Evolutionary conservation across 1,140 invertebrate genomes (phyloP).

Genomic region (Drosophila truncata): DNA sequence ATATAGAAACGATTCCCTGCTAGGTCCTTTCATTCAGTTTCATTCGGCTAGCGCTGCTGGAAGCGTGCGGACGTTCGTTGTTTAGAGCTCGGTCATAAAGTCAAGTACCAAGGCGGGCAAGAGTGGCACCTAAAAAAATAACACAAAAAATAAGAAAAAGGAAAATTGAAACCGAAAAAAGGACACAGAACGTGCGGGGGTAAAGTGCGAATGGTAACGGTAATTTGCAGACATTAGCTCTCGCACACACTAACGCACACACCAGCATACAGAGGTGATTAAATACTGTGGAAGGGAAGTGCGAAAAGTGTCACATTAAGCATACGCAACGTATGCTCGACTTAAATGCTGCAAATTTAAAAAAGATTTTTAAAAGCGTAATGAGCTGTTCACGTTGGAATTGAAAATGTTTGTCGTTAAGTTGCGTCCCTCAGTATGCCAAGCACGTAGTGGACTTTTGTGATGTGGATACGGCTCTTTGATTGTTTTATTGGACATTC

Average conservation of each 20-base stretch:
- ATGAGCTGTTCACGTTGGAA: constrained; percentile 49
- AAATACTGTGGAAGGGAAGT: constrained; percentile 45
- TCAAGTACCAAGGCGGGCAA: constrained; percentile 45
- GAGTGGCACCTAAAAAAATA: constrained; percentile 49
- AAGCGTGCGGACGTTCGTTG: constrained; percentile 75
- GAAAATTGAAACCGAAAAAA: constrained; percentile 39
- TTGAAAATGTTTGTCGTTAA: constrained; percentile 42
- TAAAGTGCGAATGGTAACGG: constrained; percentile 61
- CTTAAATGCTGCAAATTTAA: constrained; percentile 56
- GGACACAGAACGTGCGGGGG: constrained; percentile 28
- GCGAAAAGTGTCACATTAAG: constrained; percentile 63
- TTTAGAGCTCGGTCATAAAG: constrained; percentile 61
- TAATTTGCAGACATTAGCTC: constrained; percentile 79
- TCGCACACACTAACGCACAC: constrained; percentile 31
- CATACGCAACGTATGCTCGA: constrained; percentile 68
- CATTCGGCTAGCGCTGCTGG: constrained; percentile 72
- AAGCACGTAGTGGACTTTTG: constrained; percentile 41
- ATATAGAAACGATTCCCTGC: constrained; percentile 36
- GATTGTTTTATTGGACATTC: constrained; percentile 60
- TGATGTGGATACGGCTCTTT: constrained; percentile 49
- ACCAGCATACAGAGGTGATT: constrained; percentile 50
- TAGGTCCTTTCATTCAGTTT: constrained; percentile 74
- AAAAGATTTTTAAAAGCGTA: constrained; percentile 46
- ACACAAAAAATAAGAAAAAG: constrained; percentile 32
- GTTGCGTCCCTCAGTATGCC: constrained; percentile 21